These are phyloP conservation scores for Seriola quinqueradiata DNA, from an alignment of 2,113 vertebrate species.

Conservation along the genomic window DNA sequence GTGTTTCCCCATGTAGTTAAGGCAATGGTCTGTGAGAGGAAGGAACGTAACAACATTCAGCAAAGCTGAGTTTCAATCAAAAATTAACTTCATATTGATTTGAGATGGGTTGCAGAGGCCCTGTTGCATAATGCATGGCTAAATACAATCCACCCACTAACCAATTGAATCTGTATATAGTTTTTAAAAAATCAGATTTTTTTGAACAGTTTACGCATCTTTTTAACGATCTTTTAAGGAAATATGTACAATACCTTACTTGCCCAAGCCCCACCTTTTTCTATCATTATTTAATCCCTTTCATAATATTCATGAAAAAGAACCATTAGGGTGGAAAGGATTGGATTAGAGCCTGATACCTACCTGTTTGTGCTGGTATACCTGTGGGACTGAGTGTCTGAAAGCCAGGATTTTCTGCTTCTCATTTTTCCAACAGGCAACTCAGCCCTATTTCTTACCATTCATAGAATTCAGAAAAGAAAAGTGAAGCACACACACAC, in stretches of 20 bases:
- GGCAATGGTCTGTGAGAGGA: constrained; percentile 25
- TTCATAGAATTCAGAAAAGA: constrained; percentile 15
- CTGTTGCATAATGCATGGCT: constrained; percentile 25
- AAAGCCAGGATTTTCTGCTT: background rate
- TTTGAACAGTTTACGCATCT: constrained; percentile 11
- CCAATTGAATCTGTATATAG: constrained; percentile 3
- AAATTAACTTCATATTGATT: constrained; percentile 32
- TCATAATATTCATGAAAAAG: constrained; percentile 39
- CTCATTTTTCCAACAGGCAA: constrained; percentile 21
- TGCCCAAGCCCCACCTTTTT: background rate
- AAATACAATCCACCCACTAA: constrained; percentile 7
- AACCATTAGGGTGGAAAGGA: constrained; percentile 58
- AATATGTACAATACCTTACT: background rate
- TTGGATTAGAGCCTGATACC: constrained; percentile 58
- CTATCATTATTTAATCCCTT: constrained; percentile 13
- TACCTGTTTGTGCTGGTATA: constrained; percentile 46
- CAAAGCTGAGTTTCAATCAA: constrained; percentile 9
- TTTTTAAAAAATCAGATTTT: constrained; percentile 1
- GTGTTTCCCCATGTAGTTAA: constrained; percentile 39
- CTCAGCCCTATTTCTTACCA: constrained; percentile 10
- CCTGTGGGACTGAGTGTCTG: constrained; percentile 42
- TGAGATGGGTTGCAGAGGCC: constrained; percentile 15
- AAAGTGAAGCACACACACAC: constrained; percentile 5
- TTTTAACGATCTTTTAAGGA: background rate
- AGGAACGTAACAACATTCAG: constrained; percentile 24